These are phyloP conservation scores for Asarcornis scutulata DNA, from an alignment of 2,113 vertebrate genomes.

Conservation along the genomic window DNA sequence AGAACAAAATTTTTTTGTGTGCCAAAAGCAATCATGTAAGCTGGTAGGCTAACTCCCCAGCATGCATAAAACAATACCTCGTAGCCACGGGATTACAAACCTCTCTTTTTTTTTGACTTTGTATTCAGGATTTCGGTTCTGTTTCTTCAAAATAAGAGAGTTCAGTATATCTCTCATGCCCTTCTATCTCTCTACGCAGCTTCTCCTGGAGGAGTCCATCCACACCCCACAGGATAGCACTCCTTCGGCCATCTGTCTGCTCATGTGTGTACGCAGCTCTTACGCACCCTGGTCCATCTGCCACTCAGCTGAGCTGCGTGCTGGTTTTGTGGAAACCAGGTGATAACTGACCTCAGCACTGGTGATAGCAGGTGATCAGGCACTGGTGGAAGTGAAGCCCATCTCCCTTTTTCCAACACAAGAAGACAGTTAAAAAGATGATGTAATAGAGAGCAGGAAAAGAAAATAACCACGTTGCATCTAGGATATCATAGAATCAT, in stretches of 20 bases:
- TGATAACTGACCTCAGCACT: constrained; percentile 45
- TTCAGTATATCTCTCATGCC: not conserved
- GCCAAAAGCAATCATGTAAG: not conserved
- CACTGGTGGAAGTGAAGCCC: constrained; percentile 41
- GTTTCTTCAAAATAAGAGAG: not conserved
- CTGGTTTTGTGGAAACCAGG: constrained; percentile 52
- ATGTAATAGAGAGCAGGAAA: constrained; percentile 45
- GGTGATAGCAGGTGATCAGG: constrained; percentile 29
- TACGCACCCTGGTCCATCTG: constrained; percentile 40
- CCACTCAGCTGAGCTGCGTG: not conserved
- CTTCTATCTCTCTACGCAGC: not conserved
- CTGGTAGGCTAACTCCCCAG: not conserved
- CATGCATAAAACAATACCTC: not conserved
- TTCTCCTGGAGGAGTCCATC: constrained; percentile 10
- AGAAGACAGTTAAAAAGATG: constrained; percentile 49
- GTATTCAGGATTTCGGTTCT: not conserved
- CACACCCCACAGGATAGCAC: constrained; percentile 16
- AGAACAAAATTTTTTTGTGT: not conserved
- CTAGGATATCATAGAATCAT: constrained; percentile 60
- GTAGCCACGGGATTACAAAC: not conserved
- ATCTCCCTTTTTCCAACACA: constrained; percentile 32
- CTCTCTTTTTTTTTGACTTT: not conserved
- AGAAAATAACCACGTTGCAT: constrained; percentile 59
- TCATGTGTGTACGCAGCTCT: not conserved
- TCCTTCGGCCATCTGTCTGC: constrained; percentile 51